Evolutionary conservation across 1,140 invertebrate genomes (phyloP), one percentile per base, ranked within the genome.

Genomic region (Ips nitidus): DNA sequence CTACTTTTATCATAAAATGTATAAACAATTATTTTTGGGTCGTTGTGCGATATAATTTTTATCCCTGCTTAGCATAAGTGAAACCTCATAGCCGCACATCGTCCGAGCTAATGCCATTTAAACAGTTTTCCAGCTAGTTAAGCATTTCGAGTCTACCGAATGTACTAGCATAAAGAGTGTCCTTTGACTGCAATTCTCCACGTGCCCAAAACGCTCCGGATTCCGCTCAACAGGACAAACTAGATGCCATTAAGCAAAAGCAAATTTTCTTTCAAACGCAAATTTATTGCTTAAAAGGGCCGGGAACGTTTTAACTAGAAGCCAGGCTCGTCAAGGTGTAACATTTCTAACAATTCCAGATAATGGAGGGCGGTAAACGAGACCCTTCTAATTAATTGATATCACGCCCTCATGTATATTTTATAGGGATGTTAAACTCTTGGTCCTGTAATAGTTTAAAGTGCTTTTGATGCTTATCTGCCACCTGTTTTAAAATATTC

Each of bases 331-430:
- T 62, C 59, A 40, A 62, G 59, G 59, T 62, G 59, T 62, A 62
- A 62, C 59, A 62, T 45, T 62, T 38, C 59, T 47, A 62, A 62
- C 59, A 62, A 50, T 62, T 62, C 39, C 59, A 50, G 59, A 62
- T 62, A 62, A 62, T 62, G 59, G 45, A 45, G 42, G 42, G n/a
- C 59, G 59, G 59, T 62, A 62, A 62, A 47, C 50, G 59, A 62
- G 59, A 62, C 59, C 59, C 59, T 62, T 62, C 39, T 47, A 47
- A 62, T 62, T 62, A 62, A 62, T 62, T 62, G 41, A 62, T 62
- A 62, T 47, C 45, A 45, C 39, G 22, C 42, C 59, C 59, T 47
- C 38, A 22, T 62, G 41, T 40, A 62, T 62, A 62, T 62, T 62
- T 62, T 47, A 62, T 62, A 50, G 59, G 36, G 45, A 50, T 37